phyloP scores from a whole-genome alignment of 2,888 invertebrate genomes.

The Spisula solida region DNA sequence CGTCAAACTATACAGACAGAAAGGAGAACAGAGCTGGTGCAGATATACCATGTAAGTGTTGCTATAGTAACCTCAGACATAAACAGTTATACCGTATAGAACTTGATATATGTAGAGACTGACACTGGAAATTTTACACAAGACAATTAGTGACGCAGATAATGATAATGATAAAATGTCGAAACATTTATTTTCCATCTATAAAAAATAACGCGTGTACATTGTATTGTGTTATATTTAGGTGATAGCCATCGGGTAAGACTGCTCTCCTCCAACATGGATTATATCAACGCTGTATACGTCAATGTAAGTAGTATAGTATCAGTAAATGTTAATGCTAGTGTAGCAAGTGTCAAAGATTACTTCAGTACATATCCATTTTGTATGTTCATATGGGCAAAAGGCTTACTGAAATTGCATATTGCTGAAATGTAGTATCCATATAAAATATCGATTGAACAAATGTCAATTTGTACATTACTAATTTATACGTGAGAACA shows the following conservation, averaged over 20 bases:
- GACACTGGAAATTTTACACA: neutral
- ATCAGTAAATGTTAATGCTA: neutral
- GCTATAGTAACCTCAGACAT: neutral
- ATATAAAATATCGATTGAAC: neutral
- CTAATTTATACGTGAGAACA: neutral
- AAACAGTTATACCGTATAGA: neutral
- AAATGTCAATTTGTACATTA: neutral
- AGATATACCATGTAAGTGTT: conserved; percentile 17
- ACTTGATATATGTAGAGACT: neutral
- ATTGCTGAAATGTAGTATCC: neutral
- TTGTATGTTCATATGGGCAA: neutral
- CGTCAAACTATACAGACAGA: neutral
- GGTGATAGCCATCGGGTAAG: neutral
- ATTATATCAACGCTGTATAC: conserved; percentile 46
- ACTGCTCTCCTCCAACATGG: neutral
- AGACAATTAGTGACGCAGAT: neutral
- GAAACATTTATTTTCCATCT: too few species aligned
- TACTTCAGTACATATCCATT: neutral
- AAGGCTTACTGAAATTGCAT: neutral
- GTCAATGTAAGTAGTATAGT: conserved; percentile 35
- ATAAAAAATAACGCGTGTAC: neutral
- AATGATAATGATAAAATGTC: neutral
- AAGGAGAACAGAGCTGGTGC: conserved; percentile 21
- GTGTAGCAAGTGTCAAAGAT: neutral
- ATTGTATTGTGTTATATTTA: neutral